phyloP scores from a whole-genome alignment of 2,888 invertebrate genomes.

The Rhabditoides inermis region DNA sequence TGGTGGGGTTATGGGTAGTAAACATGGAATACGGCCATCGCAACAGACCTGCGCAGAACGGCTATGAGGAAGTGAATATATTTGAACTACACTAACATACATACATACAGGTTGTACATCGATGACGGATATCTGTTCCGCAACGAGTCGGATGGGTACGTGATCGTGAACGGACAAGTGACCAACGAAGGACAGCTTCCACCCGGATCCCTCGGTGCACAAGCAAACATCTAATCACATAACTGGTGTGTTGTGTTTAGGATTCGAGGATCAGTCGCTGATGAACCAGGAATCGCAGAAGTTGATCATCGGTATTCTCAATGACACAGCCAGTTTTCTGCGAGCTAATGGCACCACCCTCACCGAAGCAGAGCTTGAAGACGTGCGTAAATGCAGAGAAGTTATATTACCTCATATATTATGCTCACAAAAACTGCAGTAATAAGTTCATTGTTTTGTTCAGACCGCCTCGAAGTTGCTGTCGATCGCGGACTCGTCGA shows the following conservation, averaged over 20 bases:
- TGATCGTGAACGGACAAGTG: conserved; percentile 24
- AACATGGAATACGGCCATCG: too few species aligned
- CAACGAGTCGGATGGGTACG: conserved; percentile 27
- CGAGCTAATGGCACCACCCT: conserved; percentile 22
- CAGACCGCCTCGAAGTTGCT: conserved; percentile 18
- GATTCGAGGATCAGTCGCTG: conserved; percentile 13
- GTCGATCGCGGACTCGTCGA: conserved; percentile 15
- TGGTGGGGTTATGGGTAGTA: too few species aligned
- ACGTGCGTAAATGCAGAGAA: conserved; percentile 7
- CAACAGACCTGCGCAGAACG: too few species aligned
- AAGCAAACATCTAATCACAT: neutral
- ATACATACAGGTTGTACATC: too few species aligned
- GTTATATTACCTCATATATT: too few species aligned
- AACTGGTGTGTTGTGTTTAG: neutral
- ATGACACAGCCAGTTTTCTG: conserved; percentile 22
- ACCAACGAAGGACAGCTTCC: conserved; percentile 21
- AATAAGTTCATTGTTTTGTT: neutral
- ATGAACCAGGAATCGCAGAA: conserved; percentile 27
- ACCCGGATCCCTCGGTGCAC: conserved; percentile 6
- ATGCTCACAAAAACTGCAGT: too few species aligned
- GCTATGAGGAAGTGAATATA: too few species aligned
- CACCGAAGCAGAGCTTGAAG: conserved; percentile 20
- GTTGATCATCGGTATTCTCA: conserved; percentile 18
- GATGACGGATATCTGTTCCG: conserved; percentile 19
- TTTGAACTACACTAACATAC: too few species aligned